Base-by-base conservation (phyloP, 2,797 vertebrate genomes). In the Pseudomugil tenellus region DNA sequence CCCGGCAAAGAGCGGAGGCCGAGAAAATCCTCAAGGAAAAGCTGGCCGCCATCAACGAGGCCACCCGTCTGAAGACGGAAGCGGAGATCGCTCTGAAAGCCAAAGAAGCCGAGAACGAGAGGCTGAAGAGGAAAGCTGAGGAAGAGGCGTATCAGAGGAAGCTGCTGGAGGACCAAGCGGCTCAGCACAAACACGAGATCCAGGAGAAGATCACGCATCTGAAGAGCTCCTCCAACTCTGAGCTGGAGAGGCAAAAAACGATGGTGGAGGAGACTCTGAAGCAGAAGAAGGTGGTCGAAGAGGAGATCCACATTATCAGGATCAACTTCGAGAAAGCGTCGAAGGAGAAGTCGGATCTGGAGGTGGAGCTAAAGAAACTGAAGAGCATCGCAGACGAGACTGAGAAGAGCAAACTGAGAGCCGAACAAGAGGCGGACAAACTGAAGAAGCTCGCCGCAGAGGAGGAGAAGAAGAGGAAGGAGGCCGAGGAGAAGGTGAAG, bases 131-230 rank as follows among this genome's bases (percentile, higher is more conserved):
- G 49, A 87, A 96, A 89, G 96, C 98, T 0, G 97, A 99, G 70
- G 97, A 99, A 0, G 97, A 99, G 65, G 96, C 95, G 0, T 97
- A 97, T 88, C 98, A 98, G 87, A 96, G 98, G 48, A 95, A 95
- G 85, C 83, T 93, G 52, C 92, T 99, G 80, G 97, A 99, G 92
- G 97, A 99, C 76, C 96, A 98, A 85, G 97, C 97, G 0, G 82
- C 96, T 2, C 97, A 96, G 78, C 97, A 98, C 85, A 98, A 98
- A 83, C 95, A 95, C 13, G 96, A 97, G 77, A 98, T 98, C 0
- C 93, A 97, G 69, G 96, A 98, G 90, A 97, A 97, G 67, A 96
- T 99, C 1, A 90, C 87, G 0, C 93, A 94, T 71, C 93, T 99
- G 48, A 95, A 96, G 85, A 95, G 92, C 82, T 94, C 96, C 0